A percentile compares a stretch with the other conserved stretches of the same genome.
Evolutionary conservation across 2,888 invertebrate species (phyloP).

Genomic region (Teleogryllus oceanicus): DNA sequence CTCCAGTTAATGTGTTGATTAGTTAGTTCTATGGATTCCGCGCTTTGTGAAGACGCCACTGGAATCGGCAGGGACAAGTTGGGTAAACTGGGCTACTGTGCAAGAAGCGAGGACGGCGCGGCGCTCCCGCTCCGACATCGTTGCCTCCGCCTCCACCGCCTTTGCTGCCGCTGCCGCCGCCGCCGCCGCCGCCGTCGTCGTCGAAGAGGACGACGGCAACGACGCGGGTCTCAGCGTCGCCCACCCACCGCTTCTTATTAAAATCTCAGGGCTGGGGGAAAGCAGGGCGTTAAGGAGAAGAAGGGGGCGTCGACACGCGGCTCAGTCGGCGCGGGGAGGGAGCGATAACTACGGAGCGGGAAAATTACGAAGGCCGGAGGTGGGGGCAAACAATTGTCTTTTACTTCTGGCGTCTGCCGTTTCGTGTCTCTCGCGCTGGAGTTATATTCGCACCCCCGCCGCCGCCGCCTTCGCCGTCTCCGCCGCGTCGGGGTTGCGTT

Average conservation of each 20-base stretch:
- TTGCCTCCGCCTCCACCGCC: neutral
- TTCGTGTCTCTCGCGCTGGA: constrained; percentile 2
- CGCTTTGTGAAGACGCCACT: neutral
- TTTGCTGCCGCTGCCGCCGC: too few species aligned
- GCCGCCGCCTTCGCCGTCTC: neutral
- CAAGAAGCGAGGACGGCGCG: neutral
- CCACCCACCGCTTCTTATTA: constrained; percentile 5
- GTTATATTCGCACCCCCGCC: neutral
- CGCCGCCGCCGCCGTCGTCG: too few species aligned
- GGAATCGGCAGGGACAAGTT: neutral
- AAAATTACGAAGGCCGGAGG: constrained; percentile 3
- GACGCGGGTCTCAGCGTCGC: neutral
- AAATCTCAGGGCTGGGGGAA: neutral
- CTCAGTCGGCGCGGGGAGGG: neutral
- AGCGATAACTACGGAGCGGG: constrained; percentile 18
- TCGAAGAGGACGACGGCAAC: too few species aligned
- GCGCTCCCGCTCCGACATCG: neutral
- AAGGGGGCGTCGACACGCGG: neutral
- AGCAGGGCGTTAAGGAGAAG: neutral
- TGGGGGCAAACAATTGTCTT: constrained; percentile 8
- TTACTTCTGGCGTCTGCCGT: constrained; percentile 4
- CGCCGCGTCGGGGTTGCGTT: too few species aligned
- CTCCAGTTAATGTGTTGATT: constrained; percentile 18
- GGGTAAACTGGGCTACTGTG: constrained; percentile 4
- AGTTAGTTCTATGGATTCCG: constrained; percentile 9